Evolutionary conservation across 2,113 vertebrate species (phyloP).

Genomic region (Entomyzon cyanotis): DNA sequence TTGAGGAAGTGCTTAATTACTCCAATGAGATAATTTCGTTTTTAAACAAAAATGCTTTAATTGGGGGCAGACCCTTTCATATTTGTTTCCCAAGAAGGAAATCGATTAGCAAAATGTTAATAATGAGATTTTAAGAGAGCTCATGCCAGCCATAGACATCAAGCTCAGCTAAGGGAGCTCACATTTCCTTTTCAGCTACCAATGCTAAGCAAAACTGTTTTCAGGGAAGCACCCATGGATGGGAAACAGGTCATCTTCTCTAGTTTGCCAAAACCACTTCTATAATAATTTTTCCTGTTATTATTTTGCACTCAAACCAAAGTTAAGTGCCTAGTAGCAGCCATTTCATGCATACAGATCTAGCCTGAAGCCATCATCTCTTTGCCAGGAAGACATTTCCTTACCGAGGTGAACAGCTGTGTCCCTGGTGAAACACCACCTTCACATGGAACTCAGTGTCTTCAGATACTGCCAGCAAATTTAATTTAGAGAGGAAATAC

Average conservation of each 20-base stretch:
- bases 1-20: conserved; percentile 8
- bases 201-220: background rate
- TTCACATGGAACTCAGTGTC: background rate
- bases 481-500: background rate
- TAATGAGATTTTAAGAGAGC: background rate
- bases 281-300: background rate
- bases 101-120: background rate
- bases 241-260: background rate
- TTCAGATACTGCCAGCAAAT: background rate
- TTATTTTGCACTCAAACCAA: background rate
- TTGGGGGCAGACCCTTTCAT: background rate
- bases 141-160: background rate
- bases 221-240: background rate
- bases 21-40: background rate
- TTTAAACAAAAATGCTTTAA: conserved; percentile 47
- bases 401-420: background rate
- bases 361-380: background rate
- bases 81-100: conserved; percentile 11
- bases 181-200: background rate
- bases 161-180: background rate
- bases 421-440: background rate
- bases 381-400: background rate
- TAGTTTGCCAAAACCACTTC: background rate
- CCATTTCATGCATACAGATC: background rate
- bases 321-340: background rate